A percentile compares a stretch with the other conserved stretches of the same genome.
Evolutionary conservation across 2,113 vertebrate genomes (phyloP).

Genomic region (Rhegmatorhina hoffmannsi): DNA sequence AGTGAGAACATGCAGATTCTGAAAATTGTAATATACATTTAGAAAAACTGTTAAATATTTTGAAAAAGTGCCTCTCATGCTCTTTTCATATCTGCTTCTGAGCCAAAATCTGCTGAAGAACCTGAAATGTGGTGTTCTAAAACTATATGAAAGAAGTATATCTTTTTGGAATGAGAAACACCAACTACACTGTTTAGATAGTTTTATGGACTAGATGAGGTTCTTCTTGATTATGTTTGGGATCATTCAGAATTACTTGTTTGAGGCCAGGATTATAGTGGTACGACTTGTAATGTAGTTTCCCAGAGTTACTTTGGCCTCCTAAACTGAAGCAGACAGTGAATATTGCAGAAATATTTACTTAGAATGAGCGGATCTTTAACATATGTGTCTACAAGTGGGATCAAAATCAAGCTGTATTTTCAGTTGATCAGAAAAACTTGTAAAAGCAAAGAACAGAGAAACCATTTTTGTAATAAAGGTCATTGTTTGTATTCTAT

Average conservation of each 20-base stretch:
- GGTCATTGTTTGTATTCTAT: slow-evolving; percentile 36
- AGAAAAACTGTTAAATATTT: background rate
- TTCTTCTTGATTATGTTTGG: background rate
- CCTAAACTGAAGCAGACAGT: background rate
- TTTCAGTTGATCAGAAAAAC: background rate
- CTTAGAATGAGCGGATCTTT: background rate
- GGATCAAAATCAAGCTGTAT: background rate
- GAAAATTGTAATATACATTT: background rate
- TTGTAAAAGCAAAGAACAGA: background rate
- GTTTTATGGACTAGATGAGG: background rate
- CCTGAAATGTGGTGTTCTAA: background rate
- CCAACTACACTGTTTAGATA: background rate
- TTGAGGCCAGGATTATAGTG: background rate
- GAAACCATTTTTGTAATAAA: slow-evolving; percentile 4
- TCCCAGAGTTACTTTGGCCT: background rate
- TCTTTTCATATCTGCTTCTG: background rate
- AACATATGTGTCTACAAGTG: background rate
- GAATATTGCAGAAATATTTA: background rate
- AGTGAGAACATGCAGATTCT: background rate
- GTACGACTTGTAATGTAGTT: background rate
- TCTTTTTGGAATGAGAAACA: background rate
- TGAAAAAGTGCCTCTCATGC: background rate
- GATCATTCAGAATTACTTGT: background rate
- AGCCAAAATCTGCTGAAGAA: background rate
- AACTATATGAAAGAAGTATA: background rate